Conservation (phyloP, 2,888 invertebrate genomes). For the Slavum lentiscoides region DNA sequence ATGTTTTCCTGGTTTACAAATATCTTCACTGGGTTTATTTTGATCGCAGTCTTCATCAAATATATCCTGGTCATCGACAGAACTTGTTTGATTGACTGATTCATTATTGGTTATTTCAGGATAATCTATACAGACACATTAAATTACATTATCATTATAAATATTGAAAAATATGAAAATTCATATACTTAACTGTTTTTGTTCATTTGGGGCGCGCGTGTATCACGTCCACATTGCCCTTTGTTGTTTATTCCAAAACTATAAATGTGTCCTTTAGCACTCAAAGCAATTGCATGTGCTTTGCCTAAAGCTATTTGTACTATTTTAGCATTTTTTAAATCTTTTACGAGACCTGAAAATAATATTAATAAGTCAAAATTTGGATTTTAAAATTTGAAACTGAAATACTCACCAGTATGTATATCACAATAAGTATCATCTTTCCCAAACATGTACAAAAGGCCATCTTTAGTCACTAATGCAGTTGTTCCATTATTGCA, state of each 20-base stretch:
- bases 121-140: constrained; percentile 27
- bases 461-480: constrained; percentile 86
- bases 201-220: constrained; percentile 10
- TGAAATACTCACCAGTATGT: constrained; percentile 62
- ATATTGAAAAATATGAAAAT: neutral
- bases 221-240: constrained; percentile 86
- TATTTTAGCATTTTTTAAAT: constrained; percentile 69
- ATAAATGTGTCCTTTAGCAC: constrained; percentile 84
- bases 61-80: constrained; percentile 61
- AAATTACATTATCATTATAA: neutral
- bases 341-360: constrained; percentile 70
- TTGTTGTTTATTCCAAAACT: constrained; percentile 98
- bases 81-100: constrained; percentile 64
- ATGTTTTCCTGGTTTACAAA: constrained; percentile 74
- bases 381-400: neutral
- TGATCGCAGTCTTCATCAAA: constrained; percentile 56
- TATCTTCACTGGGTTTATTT: constrained; percentile 62
- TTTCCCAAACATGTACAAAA: constrained; percentile 91
- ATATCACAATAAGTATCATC: constrained; percentile 84
- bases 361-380: constrained; percentile 1
- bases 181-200: constrained; percentile 42
- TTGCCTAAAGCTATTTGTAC: constrained; percentile 85
- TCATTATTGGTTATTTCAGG: constrained; percentile 61
- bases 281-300: constrained; percentile 90
- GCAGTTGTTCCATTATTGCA: constrained; percentile 96